These are phyloP conservation scores for Antechinus flavipes DNA, from an alignment of 2,113 vertebrate species.

Conservation along the genomic window DNA sequence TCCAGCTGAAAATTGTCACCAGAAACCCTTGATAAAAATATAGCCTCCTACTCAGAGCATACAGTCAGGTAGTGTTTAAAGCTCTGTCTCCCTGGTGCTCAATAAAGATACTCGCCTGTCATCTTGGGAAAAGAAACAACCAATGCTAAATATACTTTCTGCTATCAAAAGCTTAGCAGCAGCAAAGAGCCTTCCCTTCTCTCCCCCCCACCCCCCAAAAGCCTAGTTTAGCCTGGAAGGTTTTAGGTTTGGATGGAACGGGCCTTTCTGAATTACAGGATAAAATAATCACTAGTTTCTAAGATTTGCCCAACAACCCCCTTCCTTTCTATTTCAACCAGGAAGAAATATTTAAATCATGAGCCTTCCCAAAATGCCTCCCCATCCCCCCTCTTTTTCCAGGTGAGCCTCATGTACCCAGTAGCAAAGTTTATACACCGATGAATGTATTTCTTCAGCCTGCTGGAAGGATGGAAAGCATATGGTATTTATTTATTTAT, in stretches of 20 bases:
- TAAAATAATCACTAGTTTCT: slow-evolving; percentile 60
- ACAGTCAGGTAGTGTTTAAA: slow-evolving; percentile 61
- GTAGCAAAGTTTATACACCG: slow-evolving; percentile 69
- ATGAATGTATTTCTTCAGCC: slow-evolving; percentile 61
- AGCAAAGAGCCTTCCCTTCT: slow-evolving; percentile 50
- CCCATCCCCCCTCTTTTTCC: slow-evolving; percentile 69
- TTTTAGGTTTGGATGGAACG: slow-evolving; percentile 38
- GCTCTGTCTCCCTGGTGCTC: slow-evolving; percentile 56
- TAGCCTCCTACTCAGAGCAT: slow-evolving; percentile 66
- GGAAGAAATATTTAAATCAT: slow-evolving; percentile 56
- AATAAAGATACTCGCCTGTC: slow-evolving; percentile 76
- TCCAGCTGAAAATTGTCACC: slow-evolving; percentile 71
- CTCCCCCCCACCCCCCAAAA: slow-evolving; percentile 33
- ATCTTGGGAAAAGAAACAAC: slow-evolving; percentile 77
- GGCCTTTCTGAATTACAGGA: slow-evolving; percentile 54
- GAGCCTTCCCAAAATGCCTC: slow-evolving; percentile 45
- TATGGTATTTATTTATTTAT: slow-evolving; percentile 74
- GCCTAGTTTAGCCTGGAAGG: slow-evolving; percentile 63
- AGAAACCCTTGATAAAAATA: slow-evolving; percentile 76
- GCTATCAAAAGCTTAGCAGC: slow-evolving; percentile 80
- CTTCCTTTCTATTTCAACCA: slow-evolving; percentile 59
- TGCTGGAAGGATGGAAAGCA: slow-evolving; percentile 71
- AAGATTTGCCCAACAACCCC: slow-evolving; percentile 59
- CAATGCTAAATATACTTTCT: slow-evolving; percentile 76
- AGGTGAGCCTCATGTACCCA: slow-evolving; percentile 78